Evolutionary conservation across 2,888 invertebrate genomes (phyloP), one percentile per base, ranked within the genome.

Genomic region (Catonia carolina): DNA sequence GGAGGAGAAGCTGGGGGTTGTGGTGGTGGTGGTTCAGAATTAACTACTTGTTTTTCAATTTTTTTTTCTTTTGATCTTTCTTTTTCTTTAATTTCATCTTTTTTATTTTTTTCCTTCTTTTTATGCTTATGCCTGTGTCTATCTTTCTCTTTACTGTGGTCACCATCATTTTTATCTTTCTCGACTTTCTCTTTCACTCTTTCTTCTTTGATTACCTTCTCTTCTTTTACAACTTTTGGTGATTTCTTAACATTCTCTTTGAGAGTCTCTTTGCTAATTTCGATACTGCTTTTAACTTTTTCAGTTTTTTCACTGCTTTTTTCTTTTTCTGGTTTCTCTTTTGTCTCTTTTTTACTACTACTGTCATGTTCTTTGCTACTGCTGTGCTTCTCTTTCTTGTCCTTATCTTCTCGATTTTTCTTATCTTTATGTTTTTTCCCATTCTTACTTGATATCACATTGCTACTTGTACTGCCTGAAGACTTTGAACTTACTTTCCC

Each of bases 391-490:
- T 72, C 77, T 63, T 75, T 74, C 68, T 76, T 80, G 59, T 79
- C 79, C 68, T 79, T 72, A 63, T 64, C 63, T 48, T 62, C 80
- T 49, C 74, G 70, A 60, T 74, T 75, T 51, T 82, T 81, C 62
- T 71, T 72, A 53, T 81, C 81, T 66, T 80, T 82, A 61, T 74
- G 77, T 61, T 78, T 78, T 60, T 67, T 27, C 27, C 27, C 27
- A 27, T 78, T 78, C 75, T 76, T 45, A 45, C 45, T 45, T 1
- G 45, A 22, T 15, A 18, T 14, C 18, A 10, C 2, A 10, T 2
- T 15, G 5, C 18, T 10, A 5, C 10, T 17, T 2, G 5, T 18
- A 18, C 2, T 3, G 5, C 15, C 10, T 2, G 20, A 10, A 8
- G 22, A 27, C 8, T 27, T 27, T 27, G 27, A 23, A 45, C 45